These are phyloP conservation scores for Hyla sarda DNA, from an alignment of 2,113 vertebrate species.

Conservation along the genomic window DNA sequence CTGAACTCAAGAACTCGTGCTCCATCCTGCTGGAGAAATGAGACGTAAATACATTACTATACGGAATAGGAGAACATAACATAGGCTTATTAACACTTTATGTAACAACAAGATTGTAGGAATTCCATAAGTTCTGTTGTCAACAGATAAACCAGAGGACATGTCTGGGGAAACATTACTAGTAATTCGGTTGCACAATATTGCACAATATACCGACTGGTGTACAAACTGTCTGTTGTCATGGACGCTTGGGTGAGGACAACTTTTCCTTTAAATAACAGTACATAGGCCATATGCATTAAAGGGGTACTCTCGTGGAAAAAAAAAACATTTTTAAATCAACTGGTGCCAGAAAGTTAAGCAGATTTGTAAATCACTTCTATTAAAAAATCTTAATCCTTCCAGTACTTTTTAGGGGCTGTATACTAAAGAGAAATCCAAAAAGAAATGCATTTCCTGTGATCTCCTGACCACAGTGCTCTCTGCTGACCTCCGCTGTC, in stretches of 20 bases:
- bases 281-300: neutral
- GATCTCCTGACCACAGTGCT: too few relatives aligned
- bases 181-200: neutral
- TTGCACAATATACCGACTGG: neutral
- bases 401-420: too few relatives aligned
- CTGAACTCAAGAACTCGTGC: slow-evolving; percentile 70
- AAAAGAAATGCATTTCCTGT: too few relatives aligned
- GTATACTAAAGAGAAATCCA: too few relatives aligned
- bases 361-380: too few relatives aligned
- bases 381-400: too few relatives aligned
- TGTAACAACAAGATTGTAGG: neutral
- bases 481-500: too few relatives aligned
- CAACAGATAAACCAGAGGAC: neutral
- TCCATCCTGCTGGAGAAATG: slow-evolving; percentile 68
- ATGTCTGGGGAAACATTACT: neutral
- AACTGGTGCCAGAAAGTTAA: too few relatives aligned
- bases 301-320: too few relatives aligned
- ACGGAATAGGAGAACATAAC: neutral
- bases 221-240: neutral
- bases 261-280: neutral
- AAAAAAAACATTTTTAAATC: too few relatives aligned
- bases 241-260: neutral
- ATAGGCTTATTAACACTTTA: neutral
- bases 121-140: neutral
- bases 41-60: neutral